A percentile compares a stretch with the other conserved stretches of the same genome.
Conservation (phyloP, 2,113 vertebrate species). For the Tachuris rubrigastra region DNA sequence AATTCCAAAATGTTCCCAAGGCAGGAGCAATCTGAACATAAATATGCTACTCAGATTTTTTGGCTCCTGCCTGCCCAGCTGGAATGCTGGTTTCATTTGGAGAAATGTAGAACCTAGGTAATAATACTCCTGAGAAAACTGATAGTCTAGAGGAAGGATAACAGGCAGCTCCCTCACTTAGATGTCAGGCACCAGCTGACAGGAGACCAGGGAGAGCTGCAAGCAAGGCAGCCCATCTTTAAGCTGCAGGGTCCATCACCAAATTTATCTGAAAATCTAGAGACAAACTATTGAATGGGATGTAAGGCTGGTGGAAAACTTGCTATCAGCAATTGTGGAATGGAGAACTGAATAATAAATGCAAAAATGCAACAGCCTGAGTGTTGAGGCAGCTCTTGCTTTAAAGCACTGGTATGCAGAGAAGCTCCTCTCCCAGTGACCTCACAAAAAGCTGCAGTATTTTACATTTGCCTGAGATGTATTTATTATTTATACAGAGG, state of each 20-base stretch:
- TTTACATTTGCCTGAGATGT: neutral
- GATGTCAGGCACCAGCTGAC: neutral
- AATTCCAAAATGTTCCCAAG: slow-evolving; percentile 5
- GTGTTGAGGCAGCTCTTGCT: neutral
- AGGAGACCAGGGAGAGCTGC: neutral
- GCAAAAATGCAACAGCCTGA: neutral
- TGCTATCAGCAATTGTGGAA: neutral
- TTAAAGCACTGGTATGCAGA: neutral
- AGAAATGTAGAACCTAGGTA: neutral
- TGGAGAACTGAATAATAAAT: neutral
- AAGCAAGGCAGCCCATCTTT: neutral
- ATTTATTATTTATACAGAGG: slow-evolving; percentile 14
- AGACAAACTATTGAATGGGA: neutral
- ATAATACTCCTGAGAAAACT: neutral
- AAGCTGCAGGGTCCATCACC: neutral
- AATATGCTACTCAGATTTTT: neutral
- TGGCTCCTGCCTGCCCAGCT: neutral
- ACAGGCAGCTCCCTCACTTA: neutral
- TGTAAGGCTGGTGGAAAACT: neutral
- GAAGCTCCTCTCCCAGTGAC: neutral
- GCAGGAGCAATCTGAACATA: neutral
- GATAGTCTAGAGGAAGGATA: neutral
- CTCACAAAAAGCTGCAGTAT: neutral
- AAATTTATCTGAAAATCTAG: neutral
- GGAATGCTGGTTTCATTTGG: neutral